phyloP scores from a whole-genome alignment of 2,888 invertebrate genomes.

The Heliconius aoede region DNA sequence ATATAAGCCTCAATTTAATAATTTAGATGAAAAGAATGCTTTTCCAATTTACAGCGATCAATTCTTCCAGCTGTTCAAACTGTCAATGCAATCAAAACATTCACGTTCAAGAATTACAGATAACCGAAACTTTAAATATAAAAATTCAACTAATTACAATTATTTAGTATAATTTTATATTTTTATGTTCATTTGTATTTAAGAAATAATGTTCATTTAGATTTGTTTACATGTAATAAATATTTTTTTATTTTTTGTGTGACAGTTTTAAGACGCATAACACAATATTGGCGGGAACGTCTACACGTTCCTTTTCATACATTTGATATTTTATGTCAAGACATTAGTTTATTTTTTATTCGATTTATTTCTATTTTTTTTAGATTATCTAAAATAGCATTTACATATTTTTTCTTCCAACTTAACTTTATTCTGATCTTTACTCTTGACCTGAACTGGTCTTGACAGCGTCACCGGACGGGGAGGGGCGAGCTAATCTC shows the following conservation, averaged over 20 bases:
- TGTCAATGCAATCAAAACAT: slow-evolving; percentile 38
- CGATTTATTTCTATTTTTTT: too few species aligned
- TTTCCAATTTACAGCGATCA: slow-evolving; percentile 26
- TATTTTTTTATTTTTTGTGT: background rate
- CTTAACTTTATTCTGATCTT: too few species aligned
- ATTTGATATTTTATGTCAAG: background rate
- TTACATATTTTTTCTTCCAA: too few species aligned
- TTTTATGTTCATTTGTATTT: too few species aligned
- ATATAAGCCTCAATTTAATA: background rate
- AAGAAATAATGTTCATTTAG: background rate
- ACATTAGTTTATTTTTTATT: background rate
- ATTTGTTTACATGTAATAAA: background rate
- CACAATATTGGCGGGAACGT: slow-evolving; percentile 7
- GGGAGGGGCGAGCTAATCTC: too few species aligned
- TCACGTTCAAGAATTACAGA: slow-evolving; percentile 27
- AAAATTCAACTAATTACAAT: too few species aligned
- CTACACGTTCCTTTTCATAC: slow-evolving; percentile 7
- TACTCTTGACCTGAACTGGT: too few species aligned
- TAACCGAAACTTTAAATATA: background rate
- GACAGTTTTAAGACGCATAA: background rate
- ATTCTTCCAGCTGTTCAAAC: slow-evolving; percentile 41
- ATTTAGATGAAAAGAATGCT: background rate
- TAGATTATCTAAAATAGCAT: too few species aligned
- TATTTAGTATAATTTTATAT: too few species aligned
- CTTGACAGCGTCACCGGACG: too few species aligned